Conservation (phyloP, 2,888 invertebrate species). For the Agonopterix heracliana region DNA sequence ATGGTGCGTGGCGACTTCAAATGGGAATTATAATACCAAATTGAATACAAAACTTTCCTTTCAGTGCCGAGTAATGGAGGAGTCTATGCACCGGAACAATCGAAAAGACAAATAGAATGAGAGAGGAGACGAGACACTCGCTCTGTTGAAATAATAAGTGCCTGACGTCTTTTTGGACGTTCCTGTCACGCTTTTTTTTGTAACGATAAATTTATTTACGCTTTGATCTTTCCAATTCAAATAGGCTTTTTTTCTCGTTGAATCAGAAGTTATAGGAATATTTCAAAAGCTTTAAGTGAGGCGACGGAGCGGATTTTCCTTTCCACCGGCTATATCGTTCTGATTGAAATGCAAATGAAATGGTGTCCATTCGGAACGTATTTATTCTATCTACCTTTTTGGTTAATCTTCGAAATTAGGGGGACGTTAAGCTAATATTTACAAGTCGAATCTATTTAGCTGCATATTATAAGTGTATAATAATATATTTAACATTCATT, state of each 20-base stretch:
- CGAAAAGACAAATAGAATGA: conserved; percentile 75
- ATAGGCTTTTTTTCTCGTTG: conserved; percentile 69
- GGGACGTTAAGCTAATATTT: conserved; percentile 26
- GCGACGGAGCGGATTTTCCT: conserved; percentile 70
- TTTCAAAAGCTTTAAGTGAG: conserved; percentile 73
- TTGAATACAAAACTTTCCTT: conserved; percentile 78
- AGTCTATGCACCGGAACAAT: conserved; percentile 76
- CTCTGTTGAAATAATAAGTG: conserved; percentile 73
- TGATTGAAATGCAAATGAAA: conserved; percentile 75
- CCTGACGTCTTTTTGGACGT: conserved; percentile 70
- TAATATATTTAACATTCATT: background rate
- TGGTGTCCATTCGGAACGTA: conserved; percentile 64
- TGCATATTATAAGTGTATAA: background rate
- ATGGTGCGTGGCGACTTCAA: conserved; percentile 76
- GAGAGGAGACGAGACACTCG: conserved; percentile 64
- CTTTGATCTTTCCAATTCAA: conserved; percentile 76
- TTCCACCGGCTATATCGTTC: conserved; percentile 69
- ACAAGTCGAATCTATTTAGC: conserved; percentile 1
- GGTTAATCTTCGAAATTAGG: conserved; percentile 52
- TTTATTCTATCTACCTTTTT: conserved; percentile 61
- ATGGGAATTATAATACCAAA: conserved; percentile 78
- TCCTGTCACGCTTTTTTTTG: conserved; percentile 55
- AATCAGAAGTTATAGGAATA: conserved; percentile 74
- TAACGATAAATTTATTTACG: conserved; percentile 68
- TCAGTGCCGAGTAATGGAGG: conserved; percentile 76